Percentiles rank a stretch among this genome's conserved stretches.
phyloP scores from a whole-genome alignment of 2,797 vertebrate genomes.

The Pipistrellus pipistrellus region DNA sequence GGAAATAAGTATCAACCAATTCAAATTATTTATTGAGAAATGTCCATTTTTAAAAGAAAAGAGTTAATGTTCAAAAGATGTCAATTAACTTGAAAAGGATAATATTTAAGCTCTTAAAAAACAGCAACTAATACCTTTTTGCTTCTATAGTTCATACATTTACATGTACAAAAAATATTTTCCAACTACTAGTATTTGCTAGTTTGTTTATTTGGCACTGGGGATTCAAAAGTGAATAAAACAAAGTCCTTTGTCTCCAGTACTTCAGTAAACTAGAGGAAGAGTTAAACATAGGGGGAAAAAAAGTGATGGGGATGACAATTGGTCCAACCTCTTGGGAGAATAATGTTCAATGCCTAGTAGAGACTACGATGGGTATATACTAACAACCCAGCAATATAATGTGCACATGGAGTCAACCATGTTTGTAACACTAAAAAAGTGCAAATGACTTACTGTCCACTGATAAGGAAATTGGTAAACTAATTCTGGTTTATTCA shows the following conservation, averaged over 20 bases:
- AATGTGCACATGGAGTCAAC: not conserved
- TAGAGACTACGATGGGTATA: not conserved
- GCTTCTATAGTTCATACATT: not conserved
- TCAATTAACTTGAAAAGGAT: constrained; percentile 28
- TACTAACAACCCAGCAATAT: not conserved
- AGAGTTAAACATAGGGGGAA: constrained; percentile 4
- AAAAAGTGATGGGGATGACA: not conserved
- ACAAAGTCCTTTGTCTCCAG: not conserved
- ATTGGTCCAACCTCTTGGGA: not conserved
- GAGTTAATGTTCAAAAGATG: constrained; percentile 17
- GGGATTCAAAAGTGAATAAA: constrained; percentile 33
- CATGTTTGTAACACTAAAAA: constrained; percentile 17
- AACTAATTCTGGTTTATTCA: constrained; percentile 16
- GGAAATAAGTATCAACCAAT: constrained; percentile 77
- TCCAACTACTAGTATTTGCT: not conserved
- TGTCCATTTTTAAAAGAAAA: constrained; percentile 35
- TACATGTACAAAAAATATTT: constrained; percentile 31
- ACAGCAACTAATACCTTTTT: constrained; percentile 11
- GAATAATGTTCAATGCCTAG: not conserved
- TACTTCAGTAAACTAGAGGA: not conserved
- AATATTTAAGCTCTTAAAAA: constrained; percentile 33
- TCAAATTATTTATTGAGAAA: constrained; percentile 48
- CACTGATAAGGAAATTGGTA: not conserved
- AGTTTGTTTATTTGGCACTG: not conserved
- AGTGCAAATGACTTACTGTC: not conserved